phyloP scores from a whole-genome alignment of 2,888 invertebrate genomes.

The Punctoribates punctum region DNA sequence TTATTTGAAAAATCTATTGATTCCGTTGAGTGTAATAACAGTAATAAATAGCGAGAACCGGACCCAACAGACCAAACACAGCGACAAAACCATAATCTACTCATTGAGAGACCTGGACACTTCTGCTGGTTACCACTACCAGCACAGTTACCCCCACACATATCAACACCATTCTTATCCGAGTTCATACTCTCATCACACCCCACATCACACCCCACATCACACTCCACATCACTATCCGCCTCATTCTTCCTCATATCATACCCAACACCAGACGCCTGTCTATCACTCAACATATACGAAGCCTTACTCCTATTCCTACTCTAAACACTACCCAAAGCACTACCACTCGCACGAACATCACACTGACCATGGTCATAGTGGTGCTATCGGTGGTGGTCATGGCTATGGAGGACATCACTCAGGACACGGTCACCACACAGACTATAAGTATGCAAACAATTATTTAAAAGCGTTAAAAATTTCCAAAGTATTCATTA shows the following conservation, averaged over 20 bases:
- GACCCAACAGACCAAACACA: conserved; percentile 4
- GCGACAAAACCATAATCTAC: conserved; percentile 16
- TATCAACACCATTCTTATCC: not conserved
- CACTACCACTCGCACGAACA: not conserved
- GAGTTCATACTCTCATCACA: not conserved
- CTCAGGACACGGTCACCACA: not conserved
- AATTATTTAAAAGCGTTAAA: not conserved
- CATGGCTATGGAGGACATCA: conserved; percentile 19
- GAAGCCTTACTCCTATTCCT: not conserved
- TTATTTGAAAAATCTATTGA: not conserved
- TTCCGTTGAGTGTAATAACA: conserved; percentile 12
- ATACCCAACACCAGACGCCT: too few species aligned
- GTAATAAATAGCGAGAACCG: not conserved
- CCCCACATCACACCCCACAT: not conserved
- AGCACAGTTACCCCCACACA: not conserved
- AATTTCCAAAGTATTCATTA: too few species aligned
- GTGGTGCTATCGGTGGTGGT: conserved; percentile 2
- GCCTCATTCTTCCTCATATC: not conserved
- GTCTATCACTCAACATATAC: not conserved
- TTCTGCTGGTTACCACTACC: conserved; percentile 20
- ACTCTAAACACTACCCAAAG: not conserved
- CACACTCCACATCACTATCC: not conserved
- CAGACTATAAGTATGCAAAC: not conserved
- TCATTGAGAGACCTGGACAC: not conserved
- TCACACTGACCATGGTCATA: not conserved